Evolutionary conservation across 1,140 invertebrate genomes (phyloP), one percentile per base, ranked within the genome.

Genomic region (Drosophila asahinai): DNA sequence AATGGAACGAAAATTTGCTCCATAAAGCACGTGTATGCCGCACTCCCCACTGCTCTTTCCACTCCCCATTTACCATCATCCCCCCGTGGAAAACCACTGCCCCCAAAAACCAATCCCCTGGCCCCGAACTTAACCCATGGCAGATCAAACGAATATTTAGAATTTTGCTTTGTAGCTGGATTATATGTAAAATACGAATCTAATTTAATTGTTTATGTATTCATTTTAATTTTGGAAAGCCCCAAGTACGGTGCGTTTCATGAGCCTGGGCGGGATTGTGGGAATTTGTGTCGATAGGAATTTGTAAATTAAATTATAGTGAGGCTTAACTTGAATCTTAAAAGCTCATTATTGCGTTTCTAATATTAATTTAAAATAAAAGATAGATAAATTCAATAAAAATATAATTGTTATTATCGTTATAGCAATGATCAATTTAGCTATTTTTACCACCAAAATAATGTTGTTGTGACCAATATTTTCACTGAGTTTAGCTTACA

Each of bases 1-100:
- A 73, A 73, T 73, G 68, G 71, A 73, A 73, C 68, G 64, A 71
- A 71, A 71, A 71, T 71, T 73, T 59, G 71, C 71, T 61, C 68
- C 71, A 73, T 73, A 67, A 73, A 73, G 71, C 67, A 73, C 71
- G 70, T 73, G 71, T 73, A 73, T 58, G 40, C 38, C 27, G n/a
- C 68, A 22, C 52, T n/a, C 15, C 45, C 42, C 11, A 25, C 14
- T 14, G 12, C 14, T 19, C 12, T 49, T 15, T 12, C 43, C 59
- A 0, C 27, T 6, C 40, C 40, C 57, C 55, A 38, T 40, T 58
- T 27, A 6, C 42, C 58, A 27, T 33, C 45, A 38, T 38, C 4
- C 25, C 17, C 36, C 33, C 38, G 5, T 30, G 61, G 25, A 48
- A 48, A 55, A 33, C 30, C 30, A 25, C 40, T 15, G 7, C 9